Base-by-base conservation (phyloP, 37 sponge, comb jelly and placozoan genomes). In the Mnemiopsis leidyi region DNA sequence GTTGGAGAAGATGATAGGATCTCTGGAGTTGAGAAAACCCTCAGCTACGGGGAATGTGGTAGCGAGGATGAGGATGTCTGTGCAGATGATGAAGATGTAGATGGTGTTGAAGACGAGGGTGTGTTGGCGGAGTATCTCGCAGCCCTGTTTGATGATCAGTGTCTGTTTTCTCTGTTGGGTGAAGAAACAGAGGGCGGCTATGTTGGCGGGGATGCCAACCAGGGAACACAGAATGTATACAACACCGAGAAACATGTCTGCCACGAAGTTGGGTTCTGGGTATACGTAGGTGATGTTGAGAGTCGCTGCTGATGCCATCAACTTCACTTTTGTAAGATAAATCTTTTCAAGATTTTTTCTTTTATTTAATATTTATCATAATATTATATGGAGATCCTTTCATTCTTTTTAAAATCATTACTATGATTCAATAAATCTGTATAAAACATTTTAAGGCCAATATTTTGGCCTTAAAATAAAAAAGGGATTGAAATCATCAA, bases 81-180 rank as follows among this genome's bases (percentile, higher is more conserved):
- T 85, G 90, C 32, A 33, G 26, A 85, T 37, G 20, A 85, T 85
- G 26, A 61, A 29, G 28, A 85, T 13, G 90, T 85, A 85, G 40
- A 85, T 85, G 18, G 90, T 85, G 90, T 85, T 85, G 48, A 85
- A 85, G 40, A 40, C 16, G 23, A 85, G 90, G 26, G 90, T 85
- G 90, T 85, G 90, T 40, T 85, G 48, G 36, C 79, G 32, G 9
- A 69, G 73, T 21, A 69, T 69, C 13, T 48, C 61, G 13, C 61
- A 48, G 13, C 61, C 61, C 61, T 48, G 61, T 2, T 18, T 71
- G 75, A 23, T 71, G 2, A 13, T n/a, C 26, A 40, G 61, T 0
- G 61, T 25, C 0, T 39, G 40, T 7, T 35, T n/a, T 35, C 90
- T 35, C 35, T 85, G 90, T 20, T 37, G 39, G 24, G 61, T 23